A percentile compares a stretch with the other conserved stretches of the same genome.
Conservation (phyloP, 1,140 invertebrate genomes). For the Idris sp. region DNA sequence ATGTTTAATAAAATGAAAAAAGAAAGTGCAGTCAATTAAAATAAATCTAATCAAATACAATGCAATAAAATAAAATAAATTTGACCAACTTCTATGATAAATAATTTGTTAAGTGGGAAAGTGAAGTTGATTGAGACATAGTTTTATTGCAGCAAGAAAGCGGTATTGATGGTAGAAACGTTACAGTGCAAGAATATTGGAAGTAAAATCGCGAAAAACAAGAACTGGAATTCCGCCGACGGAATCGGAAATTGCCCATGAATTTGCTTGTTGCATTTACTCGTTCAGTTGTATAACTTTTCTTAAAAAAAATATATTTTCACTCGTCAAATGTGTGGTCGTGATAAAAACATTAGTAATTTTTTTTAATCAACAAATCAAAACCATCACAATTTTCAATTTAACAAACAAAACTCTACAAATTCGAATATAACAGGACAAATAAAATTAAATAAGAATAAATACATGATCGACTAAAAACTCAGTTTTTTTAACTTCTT, state of each 20-base stretch:
- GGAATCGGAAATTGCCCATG: conserved; percentile 37
- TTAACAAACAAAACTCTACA: background rate
- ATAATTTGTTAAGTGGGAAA: conserved; percentile 34
- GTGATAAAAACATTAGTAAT: too few species aligned
- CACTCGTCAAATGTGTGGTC: conserved; percentile 1
- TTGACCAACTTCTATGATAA: conserved; percentile 16
- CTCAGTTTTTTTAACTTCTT: too few species aligned
- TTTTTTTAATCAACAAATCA: too few species aligned
- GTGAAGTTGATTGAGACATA: conserved; percentile 27
- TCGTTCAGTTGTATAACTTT: conserved; percentile 20
- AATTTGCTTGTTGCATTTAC: conserved; percentile 42
- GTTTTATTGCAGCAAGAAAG: conserved; percentile 31
- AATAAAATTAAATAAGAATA: conserved; percentile 18
- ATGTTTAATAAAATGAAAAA: background rate
- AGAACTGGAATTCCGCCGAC: conserved; percentile 13
- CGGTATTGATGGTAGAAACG: conserved; percentile 38
- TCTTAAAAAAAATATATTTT: conserved; percentile 31
- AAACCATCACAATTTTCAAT: too few species aligned
- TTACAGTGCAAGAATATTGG: conserved; percentile 26
- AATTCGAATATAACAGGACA: background rate
- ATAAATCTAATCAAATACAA: conserved; percentile 6
- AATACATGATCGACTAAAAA: conserved; percentile 35
- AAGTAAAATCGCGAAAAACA: conserved; percentile 38
- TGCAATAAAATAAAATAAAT: conserved; percentile 16
- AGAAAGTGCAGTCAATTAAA: background rate